phyloP scores from a whole-genome alignment of 2,113 vertebrate genomes.

The Alethe castanea region DNA sequence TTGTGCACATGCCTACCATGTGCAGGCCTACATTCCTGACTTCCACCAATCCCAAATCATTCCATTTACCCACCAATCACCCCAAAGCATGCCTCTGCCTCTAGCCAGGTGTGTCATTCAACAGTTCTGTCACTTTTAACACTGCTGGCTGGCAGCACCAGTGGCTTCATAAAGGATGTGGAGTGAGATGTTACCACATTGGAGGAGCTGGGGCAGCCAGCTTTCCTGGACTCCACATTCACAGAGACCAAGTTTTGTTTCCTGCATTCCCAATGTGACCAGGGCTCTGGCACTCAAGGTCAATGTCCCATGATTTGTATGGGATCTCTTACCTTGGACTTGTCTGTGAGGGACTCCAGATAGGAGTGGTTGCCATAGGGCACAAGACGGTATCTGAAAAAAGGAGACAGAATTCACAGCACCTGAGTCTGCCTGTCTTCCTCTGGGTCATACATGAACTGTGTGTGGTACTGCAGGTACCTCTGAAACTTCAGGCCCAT shows the following conservation, averaged over 20 bases:
- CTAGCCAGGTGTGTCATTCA: background rate
- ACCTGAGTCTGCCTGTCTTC: background rate
- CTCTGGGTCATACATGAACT: fast-evolving
- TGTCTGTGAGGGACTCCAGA: constrained; percentile 93
- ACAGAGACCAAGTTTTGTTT: background rate
- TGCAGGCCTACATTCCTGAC: background rate
- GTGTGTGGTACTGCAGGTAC: constrained; percentile 36
- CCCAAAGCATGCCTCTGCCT: background rate
- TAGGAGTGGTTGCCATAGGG: constrained; percentile 98
- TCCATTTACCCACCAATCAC: background rate
- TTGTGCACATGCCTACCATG: fast-evolving
- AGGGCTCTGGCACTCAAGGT: background rate
- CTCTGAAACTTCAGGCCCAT: constrained; percentile 97
- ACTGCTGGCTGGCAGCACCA: background rate
- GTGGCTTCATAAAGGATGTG: fast-evolving
- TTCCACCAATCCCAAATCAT: background rate
- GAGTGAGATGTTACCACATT: fast-evolving
- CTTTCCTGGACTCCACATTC: background rate
- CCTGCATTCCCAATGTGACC: fast-evolving
- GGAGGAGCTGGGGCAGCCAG: background rate
- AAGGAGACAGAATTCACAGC: background rate
- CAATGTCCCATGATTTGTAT: fast-evolving
- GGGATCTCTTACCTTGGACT: constrained; percentile 86
- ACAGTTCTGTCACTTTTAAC: background rate
- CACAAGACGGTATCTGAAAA: constrained; percentile 89